Evolutionary conservation across 2,113 vertebrate species (phyloP), one percentile per base, ranked within the genome.

Genomic region (Cryptotis parvus): DNA sequence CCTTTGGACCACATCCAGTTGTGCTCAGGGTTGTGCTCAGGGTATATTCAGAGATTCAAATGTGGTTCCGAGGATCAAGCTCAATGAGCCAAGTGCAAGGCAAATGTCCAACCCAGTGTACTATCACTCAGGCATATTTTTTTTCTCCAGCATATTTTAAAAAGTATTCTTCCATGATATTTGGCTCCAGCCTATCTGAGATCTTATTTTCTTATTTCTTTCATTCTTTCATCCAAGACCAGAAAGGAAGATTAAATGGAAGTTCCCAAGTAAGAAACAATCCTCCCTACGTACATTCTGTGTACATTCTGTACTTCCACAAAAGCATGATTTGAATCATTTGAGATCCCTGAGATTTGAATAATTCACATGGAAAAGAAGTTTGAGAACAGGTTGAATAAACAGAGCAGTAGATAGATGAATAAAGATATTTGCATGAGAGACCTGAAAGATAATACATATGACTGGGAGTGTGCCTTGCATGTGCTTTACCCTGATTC

Each of bases 341-440:
- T 58, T 15, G 10, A 12, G 39, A 9, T 0, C 1, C 2, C 10
- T 11, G 26, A 22, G 9, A 16, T 33, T 49, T 49, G 6, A 4
- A 4, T 55, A 4, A 65, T 18, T 75, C 12, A 26, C 31, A 35
- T 43, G 2, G 0, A 26, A 8, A 0, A 20, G 12, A 4, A 1
- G 12, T 33, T 0, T 31, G 15, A 61, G 1, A 4, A 4, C 1
- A 35, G 29, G 10, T 35, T 12, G 9, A 11, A 58, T 58, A 29
- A 26, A 0, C 9, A 58, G 6, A 49, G 29, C 9, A 4, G 15
- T 8, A 31, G 61, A 73, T 58, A 58, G 18, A 20, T 58, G 27
- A 65, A 31, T 65, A 65, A 29, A 22, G 10, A 31, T 65, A 65
- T 65, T 65, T 31, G 31, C 11, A 65, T 7, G 20, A 65, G 26